Base-by-base conservation (phyloP, 2,888 invertebrate genomes). In the Cephalotes varians region DNA sequence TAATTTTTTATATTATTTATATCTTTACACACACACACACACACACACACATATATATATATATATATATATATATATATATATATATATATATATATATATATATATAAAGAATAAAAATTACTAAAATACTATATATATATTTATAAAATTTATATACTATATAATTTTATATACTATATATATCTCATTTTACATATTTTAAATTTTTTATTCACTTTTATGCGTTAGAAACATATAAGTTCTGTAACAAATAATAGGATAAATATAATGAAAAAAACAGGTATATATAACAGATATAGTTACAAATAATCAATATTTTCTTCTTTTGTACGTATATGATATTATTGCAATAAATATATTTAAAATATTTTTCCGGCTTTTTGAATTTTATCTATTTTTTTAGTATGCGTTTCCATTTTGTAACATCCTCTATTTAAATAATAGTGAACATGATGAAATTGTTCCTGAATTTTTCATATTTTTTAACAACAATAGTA, bases 381-480 rank as follows among this genome's bases (percentile, higher is more conserved):
- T 44, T 40, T 37, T 37, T 51, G 4, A 31, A 49, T 21, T 51
- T 37, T 12, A 4, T 1, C 18, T 37, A 37, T 10, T 71, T 54
- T 54, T 21, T 37, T 10, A 25, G 51, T 49, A 2, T 3, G 4
- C 6, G 21, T 69, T 49, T 25, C 7, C 7, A 49, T 49, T 64
- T 76, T 65, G 18, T n/a, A 64, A 34, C 44, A 74, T n/a, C 18
- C 44, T 28, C 64, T 1, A 6, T 37, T 25, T 12, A 15, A 49
- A 37, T n/a, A 74, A 40, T 64, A 40, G 40, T n/a, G 28, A 51
- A 76, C 25, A 21, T 49, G 49, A 49, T 49, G 21, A 56, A 64
- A 40, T 40, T 40, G 28, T 40, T 72, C 7, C 12, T 44, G 25
- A 56, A n/a, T 56, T 40, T 18, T 44, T 56, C 28, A 28, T 9